Evolutionary conservation across 2,888 invertebrate species (phyloP), one percentile per base, ranked within the genome.

Genomic region (Pristionchus arcanus): DNA sequence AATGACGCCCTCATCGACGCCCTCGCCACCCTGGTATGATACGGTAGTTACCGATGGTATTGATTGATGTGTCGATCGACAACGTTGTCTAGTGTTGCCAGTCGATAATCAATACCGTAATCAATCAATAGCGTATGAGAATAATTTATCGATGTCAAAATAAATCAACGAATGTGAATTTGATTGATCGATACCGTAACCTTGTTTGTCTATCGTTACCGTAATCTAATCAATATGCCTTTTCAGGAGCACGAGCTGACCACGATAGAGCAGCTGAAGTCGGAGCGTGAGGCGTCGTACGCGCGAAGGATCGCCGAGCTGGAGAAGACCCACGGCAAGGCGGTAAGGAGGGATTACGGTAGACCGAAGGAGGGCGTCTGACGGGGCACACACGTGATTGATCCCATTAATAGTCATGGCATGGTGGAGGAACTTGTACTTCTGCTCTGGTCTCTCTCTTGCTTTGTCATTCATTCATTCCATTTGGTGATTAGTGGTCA

Each of bases 191-290:
- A 77, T 37, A 37, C 77, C 31, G 77, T 77, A 77, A 13, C 42
- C 34, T 37, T 28, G 7, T 9, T 34, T 19, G 31, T 2, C 21
- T 15, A 77, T 49, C 11, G 9, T 11, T 49, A 49, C 4, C 42
- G 31, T 83, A 83, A 25, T 59, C 59, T n/a, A 59, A 59, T 59
- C 21, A 5, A 59, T 59, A 59, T 4, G n/a, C 49, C 34, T 34
- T 42, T n/a, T 42, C 53, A 87, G 87, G 87, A 87, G 31, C 21
- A 16, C n/a, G 86, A 87, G 71, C 87, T 87, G 68, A n/a, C 11
- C 28, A 87, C 42, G 49, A 87, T 87, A 53, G 87, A 49, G 42
- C 59, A 87, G 71, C 87, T 87, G 49, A 37, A 55, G 49, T 19
- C 49, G 15, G 31, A 87, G 31, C 42, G 53, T 49, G 87, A 87